Conservation (phyloP, 2,113 vertebrate genomes). For the Trichomycterus rosablanca region DNA sequence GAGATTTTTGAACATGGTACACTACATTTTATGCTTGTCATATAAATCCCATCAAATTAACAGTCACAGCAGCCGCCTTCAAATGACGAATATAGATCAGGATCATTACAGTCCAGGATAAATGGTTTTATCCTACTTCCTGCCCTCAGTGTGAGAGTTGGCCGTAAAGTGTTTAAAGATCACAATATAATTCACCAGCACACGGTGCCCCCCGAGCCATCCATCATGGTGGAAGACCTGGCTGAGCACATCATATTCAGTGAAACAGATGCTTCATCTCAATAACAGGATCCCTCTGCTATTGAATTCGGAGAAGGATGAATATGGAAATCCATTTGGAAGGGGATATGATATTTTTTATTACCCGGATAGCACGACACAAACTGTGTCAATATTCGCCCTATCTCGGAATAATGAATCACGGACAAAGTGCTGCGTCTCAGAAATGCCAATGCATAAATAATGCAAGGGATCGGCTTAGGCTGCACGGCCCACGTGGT, state of each 20-base stretch:
- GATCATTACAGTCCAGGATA: conserved; percentile 13
- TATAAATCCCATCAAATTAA: conserved; percentile 1
- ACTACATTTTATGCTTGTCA: too few species aligned
- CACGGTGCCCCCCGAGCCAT: conserved; percentile 28
- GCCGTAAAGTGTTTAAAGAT: conserved; percentile 38
- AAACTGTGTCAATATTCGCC: conserved; percentile 47
- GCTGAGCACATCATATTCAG: conserved; percentile 36
- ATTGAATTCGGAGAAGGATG: conserved; percentile 34
- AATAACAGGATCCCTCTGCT: conserved; percentile 38
- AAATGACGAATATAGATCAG: conserved; percentile 11
- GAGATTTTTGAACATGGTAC: too few species aligned
- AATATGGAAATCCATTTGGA: conserved; percentile 49
- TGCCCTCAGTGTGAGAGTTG: conserved; percentile 18
- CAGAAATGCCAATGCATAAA: conserved; percentile 66
- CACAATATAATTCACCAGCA: conserved; percentile 31
- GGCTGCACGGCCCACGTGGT: conserved; percentile 47
- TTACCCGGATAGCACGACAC: conserved; percentile 37
- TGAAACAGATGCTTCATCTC: conserved; percentile 43
- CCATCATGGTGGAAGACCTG: conserved; percentile 30
- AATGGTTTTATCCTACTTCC: conserved; percentile 25
- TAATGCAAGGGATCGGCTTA: conserved; percentile 48
- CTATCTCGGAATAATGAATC: conserved; percentile 61
- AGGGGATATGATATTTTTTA: conserved; percentile 42
- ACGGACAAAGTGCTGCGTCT: conserved; percentile 55
- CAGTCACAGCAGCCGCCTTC: conserved; percentile 7